phyloP scores from a whole-genome alignment of 2,113 vertebrate species.

The Cepphus grylle region DNA sequence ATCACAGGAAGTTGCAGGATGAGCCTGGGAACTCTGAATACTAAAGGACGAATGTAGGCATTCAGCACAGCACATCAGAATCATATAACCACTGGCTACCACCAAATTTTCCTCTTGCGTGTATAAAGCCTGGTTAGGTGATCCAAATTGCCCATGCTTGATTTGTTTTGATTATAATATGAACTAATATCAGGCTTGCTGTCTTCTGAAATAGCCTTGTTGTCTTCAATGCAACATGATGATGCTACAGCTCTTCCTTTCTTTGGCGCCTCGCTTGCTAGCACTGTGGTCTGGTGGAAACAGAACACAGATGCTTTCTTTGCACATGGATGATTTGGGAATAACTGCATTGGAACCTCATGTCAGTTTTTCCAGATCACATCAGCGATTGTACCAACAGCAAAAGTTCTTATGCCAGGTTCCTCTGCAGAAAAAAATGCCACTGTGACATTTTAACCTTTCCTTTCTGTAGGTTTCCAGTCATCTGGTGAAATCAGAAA shows the following conservation, averaged over 20 bases:
- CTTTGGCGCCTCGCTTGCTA: background rate
- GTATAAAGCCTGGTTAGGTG: slow-evolving; percentile 8
- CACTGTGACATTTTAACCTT: background rate
- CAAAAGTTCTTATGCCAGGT: background rate
- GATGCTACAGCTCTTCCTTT: background rate
- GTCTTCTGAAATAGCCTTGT: slow-evolving; percentile 38
- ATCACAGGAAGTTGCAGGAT: background rate
- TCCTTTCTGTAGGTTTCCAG: background rate
- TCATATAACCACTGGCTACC: background rate
- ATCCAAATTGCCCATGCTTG: slow-evolving; percentile 43
- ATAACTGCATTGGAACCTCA: slow-evolving; percentile 45
- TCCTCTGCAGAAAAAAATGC: background rate
- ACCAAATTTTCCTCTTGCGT: slow-evolving; percentile 29
- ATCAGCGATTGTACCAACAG: slow-evolving; percentile 33
- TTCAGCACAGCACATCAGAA: background rate
- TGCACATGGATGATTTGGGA: slow-evolving; percentile 62
- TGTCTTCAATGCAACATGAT: background rate
- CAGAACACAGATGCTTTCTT: slow-evolving; percentile 62
- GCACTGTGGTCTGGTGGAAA: background rate
- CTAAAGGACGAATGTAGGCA: background rate
- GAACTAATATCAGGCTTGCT: slow-evolving; percentile 29
- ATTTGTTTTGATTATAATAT: slow-evolving; percentile 41
- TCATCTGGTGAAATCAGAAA: background rate
- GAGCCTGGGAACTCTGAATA: background rate
- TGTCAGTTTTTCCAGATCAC: slow-evolving; percentile 28